Evolutionary conservation across 1,140 invertebrate genomes (phyloP).

Genomic region (Atta texana): DNA sequence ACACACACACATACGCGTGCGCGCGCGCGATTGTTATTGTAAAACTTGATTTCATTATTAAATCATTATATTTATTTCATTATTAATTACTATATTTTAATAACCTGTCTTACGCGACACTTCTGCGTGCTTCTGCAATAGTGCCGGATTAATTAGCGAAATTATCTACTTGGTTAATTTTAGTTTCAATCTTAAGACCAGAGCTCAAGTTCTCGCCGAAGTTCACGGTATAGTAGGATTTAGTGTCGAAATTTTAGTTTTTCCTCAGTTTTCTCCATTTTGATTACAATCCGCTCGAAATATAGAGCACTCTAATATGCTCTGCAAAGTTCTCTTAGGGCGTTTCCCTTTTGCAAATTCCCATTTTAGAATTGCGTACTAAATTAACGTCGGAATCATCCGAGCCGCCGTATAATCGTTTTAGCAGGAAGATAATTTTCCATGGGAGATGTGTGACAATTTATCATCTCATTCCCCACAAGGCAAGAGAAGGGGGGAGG

Average conservation of each 20-base stretch:
- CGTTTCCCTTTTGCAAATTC: conserved; percentile 6
- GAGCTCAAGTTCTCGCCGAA: background rate
- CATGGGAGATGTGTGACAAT: conserved; percentile 35
- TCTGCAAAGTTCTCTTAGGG: conserved; percentile 24
- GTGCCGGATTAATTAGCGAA: conserved; percentile 24
- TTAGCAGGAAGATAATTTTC: conserved; percentile 54
- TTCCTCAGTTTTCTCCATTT: conserved; percentile 24
- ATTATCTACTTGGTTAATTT: conserved; percentile 7
- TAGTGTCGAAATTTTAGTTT: conserved; percentile 29
- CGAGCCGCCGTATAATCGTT: conserved; percentile 38
- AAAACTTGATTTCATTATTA: background rate
- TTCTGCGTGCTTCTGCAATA: conserved; percentile 2
- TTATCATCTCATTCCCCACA: conserved; percentile 27
- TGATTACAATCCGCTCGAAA: conserved; percentile 27
- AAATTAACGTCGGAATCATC: conserved; percentile 47
- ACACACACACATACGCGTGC: too few relatives aligned
- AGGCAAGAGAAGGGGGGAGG: too few relatives aligned
- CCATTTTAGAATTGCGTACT: conserved; percentile 35
- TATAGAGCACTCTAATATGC: conserved; percentile 5
- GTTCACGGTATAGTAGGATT: conserved; percentile 1
- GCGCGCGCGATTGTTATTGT: background rate
- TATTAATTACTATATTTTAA: conserved; percentile 4
- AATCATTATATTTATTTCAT: background rate
- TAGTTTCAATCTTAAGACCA: background rate
- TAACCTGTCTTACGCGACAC: background rate